Evolutionary conservation across 2,113 vertebrate species (phyloP).

Genomic region (Scophthalmus maximus): DNA sequence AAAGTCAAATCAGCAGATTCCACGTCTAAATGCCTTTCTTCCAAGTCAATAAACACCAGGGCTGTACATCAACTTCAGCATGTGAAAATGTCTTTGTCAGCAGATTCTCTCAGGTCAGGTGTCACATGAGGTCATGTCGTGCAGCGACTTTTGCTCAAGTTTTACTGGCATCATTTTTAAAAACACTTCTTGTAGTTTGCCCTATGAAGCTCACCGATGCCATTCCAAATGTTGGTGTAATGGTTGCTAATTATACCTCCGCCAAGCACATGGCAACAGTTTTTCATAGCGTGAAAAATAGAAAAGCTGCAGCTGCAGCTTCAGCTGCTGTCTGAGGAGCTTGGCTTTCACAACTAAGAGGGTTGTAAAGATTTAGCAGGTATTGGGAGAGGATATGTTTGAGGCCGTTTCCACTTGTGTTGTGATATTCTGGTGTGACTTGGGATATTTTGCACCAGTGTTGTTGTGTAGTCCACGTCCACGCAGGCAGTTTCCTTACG

Average conservation of each 20-base stretch:
- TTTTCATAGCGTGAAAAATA: slow-evolving; percentile 46
- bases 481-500: background rate
- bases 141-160: background rate
- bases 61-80: background rate
- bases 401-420: background rate
- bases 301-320: slow-evolving; percentile 42
- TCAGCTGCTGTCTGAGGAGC: slow-evolving; percentile 27
- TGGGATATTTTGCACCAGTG: slow-evolving; percentile 8
- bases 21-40: background rate
- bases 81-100: slow-evolving; percentile 25
- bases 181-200: background rate
- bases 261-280: slow-evolving; percentile 5
- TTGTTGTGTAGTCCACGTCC: background rate
- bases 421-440: background rate
- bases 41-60: background rate
- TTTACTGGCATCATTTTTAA: background rate
- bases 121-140: background rate
- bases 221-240: slow-evolving; percentile 30
- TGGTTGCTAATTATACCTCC: slow-evolving; percentile 48
- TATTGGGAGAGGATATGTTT: background rate
- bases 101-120: slow-evolving; percentile 17
- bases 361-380: background rate
- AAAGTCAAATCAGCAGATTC: background rate
- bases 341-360: slow-evolving; percentile 2
- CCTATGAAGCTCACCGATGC: background rate